These are phyloP conservation scores for Echeneis naucrates DNA, from an alignment of 2,797 vertebrate genomes.

Conservation along the genomic window DNA sequence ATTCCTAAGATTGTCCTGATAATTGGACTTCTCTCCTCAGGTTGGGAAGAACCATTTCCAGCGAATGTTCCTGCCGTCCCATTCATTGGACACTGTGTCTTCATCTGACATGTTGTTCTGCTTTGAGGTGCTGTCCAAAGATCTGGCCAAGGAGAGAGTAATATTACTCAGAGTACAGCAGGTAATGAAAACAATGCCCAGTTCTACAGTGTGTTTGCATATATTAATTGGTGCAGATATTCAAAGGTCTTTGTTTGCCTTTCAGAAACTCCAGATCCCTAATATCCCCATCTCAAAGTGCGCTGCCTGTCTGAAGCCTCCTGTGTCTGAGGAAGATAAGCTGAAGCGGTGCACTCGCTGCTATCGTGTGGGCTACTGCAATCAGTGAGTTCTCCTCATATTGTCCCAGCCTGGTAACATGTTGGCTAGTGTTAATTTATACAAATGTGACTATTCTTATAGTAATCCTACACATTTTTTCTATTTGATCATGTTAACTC, in stretches of 20 bases:
- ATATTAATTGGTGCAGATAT: neutral
- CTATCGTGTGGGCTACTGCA: slow-evolving; percentile 98
- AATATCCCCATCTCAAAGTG: slow-evolving; percentile 93
- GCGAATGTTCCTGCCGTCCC: slow-evolving; percentile 89
- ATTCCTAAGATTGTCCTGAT: neutral
- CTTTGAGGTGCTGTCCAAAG: slow-evolving; percentile 95
- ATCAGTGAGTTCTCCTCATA: slow-evolving; percentile 88
- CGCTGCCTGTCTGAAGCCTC: slow-evolving; percentile 94
- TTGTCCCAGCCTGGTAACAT: neutral
- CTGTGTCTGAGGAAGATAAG: slow-evolving; percentile 94
- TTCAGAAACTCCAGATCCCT: slow-evolving; percentile 94
- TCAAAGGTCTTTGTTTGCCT: neutral
- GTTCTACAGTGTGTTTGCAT: neutral
- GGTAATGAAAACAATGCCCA: slow-evolving; percentile 75
- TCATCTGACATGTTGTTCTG: slow-evolving; percentile 92
- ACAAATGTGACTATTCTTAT: neutral
- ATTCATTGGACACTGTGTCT: slow-evolving; percentile 91
- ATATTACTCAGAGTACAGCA: slow-evolving; percentile 94
- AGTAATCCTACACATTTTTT: neutral
- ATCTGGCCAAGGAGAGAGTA: slow-evolving; percentile 94
- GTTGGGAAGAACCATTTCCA: slow-evolving; percentile 93
- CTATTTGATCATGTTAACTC: neutral
- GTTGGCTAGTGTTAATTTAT: neutral
- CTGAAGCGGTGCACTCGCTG: slow-evolving; percentile 96
- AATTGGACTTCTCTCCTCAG: slow-evolving; percentile 67